Conservation (phyloP, 1,140 invertebrate genomes). For the Psix sp. region DNA sequence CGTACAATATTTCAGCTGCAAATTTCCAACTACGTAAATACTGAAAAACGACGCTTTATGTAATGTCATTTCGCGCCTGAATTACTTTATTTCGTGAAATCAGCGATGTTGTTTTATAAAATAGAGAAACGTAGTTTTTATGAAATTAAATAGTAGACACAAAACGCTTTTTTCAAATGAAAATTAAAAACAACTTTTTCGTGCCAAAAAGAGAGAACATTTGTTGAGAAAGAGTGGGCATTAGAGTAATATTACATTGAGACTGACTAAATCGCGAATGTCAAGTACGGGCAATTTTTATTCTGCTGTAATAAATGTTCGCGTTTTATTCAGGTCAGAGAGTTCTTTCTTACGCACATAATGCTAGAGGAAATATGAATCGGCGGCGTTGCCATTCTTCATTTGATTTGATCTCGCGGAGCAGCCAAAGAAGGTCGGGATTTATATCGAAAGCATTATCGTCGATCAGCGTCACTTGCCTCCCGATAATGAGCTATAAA, state of each 20-base stretch:
- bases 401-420: conserved; percentile 36
- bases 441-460: conserved; percentile 53
- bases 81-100: too few species aligned
- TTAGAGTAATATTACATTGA: conserved; percentile 32
- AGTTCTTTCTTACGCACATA: conserved; percentile 43
- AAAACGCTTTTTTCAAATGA: too few species aligned
- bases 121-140: too few species aligned
- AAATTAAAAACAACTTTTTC: too few species aligned
- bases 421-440: conserved; percentile 24
- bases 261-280: conserved; percentile 32
- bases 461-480: conserved; percentile 48
- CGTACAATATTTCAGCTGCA: too few species aligned
- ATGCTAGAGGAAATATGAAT: conserved; percentile 51
- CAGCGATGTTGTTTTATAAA: too few species aligned
- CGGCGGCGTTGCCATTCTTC: conserved; percentile 37
- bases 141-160: too few species aligned
- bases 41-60: too few species aligned
- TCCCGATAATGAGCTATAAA: conserved; percentile 58
- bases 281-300: conserved; percentile 40
- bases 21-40: too few species aligned
- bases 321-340: too few species aligned
- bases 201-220: conserved; percentile 14
- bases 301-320: conserved; percentile 41
- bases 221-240: conserved; percentile 22
- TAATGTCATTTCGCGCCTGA: too few species aligned